Base-by-base conservation (phyloP, 2,888 invertebrate species). In the Apeira syringaria region DNA sequence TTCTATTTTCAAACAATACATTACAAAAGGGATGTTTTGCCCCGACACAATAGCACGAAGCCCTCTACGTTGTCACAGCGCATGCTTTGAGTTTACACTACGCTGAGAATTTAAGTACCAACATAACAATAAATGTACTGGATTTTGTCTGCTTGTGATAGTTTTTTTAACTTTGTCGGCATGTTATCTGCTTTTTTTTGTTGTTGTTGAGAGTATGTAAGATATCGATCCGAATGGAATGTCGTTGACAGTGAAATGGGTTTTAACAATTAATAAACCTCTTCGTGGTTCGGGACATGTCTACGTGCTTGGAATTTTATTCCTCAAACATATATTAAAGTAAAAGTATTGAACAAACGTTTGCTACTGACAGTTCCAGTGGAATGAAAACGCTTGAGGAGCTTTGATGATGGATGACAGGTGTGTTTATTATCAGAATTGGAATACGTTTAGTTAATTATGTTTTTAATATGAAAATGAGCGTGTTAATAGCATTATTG, bases 161-260 rank as follows among this genome's bases (percentile, higher is more conserved):
- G 56, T 70, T 76, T 74, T 32, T 85, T 85, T 81, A 80, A 81
- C 77, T 82, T 72, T 76, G 84, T 74, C 87, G 85, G 85, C 68
- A 45, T 69, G 67, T 68, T 69, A 68, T 71, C 60, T 10, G 45
- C 12, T 35, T 39, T 29, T 70, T 67, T 70, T 50, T 66, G 64
- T 66, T 64, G 80, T 80, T 77, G 71, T 68, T 64, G 68, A 47
- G 47, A 61, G 71, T 66, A 69, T 69, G 74, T 67, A 60, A 72
- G 82, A 76, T 84, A 85, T 84, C 74, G 82, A 84, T 80, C 80
- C 65, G 58, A 58, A 53, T 54, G 79, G 84, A 76, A 82, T 86
- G 88, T 68, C 75, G 80, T 75, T 85, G 89, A 86, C 89, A 85
- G 83, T 86, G 85, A 87, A 87, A 82, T 83, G 86, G 86, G 87